A percentile compares a stretch with the other conserved stretches of the same genome.
These are phyloP conservation scores for Leuciscus waleckii DNA, from an alignment of 2,797 vertebrate genomes.

Conservation along the genomic window DNA sequence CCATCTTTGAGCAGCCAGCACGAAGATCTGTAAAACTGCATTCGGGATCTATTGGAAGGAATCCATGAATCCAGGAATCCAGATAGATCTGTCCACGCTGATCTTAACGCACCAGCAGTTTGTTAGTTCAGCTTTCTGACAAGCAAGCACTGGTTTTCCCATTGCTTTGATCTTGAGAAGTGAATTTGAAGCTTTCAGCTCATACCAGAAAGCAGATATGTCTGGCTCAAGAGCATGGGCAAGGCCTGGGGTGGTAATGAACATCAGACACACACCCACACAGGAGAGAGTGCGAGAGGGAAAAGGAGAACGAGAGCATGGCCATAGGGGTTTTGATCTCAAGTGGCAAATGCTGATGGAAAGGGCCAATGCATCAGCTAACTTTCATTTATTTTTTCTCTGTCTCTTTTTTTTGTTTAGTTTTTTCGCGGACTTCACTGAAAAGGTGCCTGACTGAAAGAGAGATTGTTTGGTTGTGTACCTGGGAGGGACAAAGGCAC, in stretches of 20 bases:
- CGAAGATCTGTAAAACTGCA: slow-evolving; percentile 3
- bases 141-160: slow-evolving; percentile 35
- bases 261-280: slow-evolving; percentile 45
- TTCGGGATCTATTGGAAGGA: neutral
- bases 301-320: slow-evolving; percentile 32
- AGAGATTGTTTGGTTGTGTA: slow-evolving; percentile 29
- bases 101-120: slow-evolving; percentile 37
- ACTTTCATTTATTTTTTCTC: slow-evolving; percentile 27
- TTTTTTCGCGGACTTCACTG: slow-evolving; percentile 33
- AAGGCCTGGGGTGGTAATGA: slow-evolving; percentile 68
- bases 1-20: neutral
- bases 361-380: slow-evolving; percentile 42
- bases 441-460: slow-evolving; percentile 29
- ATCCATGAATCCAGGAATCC: slow-evolving; percentile 23
- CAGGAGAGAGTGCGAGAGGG: slow-evolving; percentile 29
- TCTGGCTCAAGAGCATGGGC: slow-evolving; percentile 68
- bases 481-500: slow-evolving; percentile 19
- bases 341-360: slow-evolving; percentile 50
- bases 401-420: neutral
- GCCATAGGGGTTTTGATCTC: slow-evolving; percentile 55
- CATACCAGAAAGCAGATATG: slow-evolving; percentile 66
- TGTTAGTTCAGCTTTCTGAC: slow-evolving; percentile 40
- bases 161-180: slow-evolving; percentile 71
- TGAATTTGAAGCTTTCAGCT: slow-evolving; percentile 70
- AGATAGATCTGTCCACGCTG: neutral